phyloP scores from a whole-genome alignment of 2,113 vertebrate species.

The Syrrhaptes paradoxus region DNA sequence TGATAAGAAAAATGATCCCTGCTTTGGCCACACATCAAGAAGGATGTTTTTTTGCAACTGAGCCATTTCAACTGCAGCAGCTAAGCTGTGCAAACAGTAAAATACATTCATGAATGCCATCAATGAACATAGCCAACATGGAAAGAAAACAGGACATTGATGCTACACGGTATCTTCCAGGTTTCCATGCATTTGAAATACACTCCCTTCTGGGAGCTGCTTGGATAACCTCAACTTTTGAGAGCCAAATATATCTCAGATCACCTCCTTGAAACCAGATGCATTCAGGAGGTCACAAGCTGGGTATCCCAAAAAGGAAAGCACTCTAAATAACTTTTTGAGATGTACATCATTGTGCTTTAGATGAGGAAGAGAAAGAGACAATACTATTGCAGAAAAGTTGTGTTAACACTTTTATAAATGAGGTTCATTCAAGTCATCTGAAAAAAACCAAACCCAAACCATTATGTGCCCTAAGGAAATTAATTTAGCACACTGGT shows the following conservation, averaged over 20 bases:
- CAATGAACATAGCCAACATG: not conserved
- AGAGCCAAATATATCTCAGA: not conserved
- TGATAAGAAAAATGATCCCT: not conserved
- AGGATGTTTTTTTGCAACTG: not conserved
- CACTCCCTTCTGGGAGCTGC: not conserved
- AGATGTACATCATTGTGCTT: not conserved
- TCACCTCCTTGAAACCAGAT: not conserved
- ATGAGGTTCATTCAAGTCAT: not conserved
- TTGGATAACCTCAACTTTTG: not conserved
- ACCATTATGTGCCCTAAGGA: not conserved
- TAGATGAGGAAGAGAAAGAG: not conserved
- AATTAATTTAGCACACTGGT: not conserved
- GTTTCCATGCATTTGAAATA: not conserved
- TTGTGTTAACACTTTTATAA: not conserved
- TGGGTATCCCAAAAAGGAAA: not conserved
- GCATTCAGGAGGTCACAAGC: not conserved
- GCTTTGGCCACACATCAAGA: not conserved
- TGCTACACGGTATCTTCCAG: not conserved
- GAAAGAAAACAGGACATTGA: rapidly evolving
- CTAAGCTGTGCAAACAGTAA: not conserved
- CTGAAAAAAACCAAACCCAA: not conserved
- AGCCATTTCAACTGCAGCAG: not conserved
- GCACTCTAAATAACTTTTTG: not conserved
- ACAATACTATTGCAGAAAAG: not conserved
- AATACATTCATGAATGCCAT: not conserved